phyloP scores from a whole-genome alignment of 2,888 invertebrate species.

The Dorcus hopei region DNA sequence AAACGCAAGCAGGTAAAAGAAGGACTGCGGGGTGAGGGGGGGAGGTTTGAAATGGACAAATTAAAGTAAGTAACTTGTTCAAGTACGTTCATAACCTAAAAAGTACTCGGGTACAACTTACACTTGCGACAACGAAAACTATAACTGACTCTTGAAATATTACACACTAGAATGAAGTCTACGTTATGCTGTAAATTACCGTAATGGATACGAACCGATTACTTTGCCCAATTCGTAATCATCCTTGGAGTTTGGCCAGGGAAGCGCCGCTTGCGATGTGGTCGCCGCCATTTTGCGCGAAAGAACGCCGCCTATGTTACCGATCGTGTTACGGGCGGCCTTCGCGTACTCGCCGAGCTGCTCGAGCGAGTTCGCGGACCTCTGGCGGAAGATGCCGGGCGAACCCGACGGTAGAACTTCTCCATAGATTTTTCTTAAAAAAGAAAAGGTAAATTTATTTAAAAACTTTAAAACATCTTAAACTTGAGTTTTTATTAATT shows the following conservation, averaged over 20 bases:
- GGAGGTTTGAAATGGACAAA: neutral
- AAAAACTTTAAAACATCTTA: neutral
- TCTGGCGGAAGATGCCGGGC: constrained; percentile 56
- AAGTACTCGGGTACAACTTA: constrained; percentile 1
- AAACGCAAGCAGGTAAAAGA: too few species aligned
- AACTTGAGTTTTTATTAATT: too few species aligned
- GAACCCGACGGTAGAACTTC: constrained; percentile 60
- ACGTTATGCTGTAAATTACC: constrained; percentile 14
- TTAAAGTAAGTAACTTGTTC: constrained; percentile 8
- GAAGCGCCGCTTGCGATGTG: constrained; percentile 50
- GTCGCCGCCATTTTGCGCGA: constrained; percentile 61
- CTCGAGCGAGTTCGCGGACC: constrained; percentile 44
- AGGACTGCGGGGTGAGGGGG: too few species aligned
- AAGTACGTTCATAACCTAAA: constrained; percentile 19
- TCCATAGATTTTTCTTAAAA: constrained; percentile 58
- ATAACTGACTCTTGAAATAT: constrained; percentile 7
- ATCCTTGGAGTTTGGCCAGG: constrained; percentile 89
- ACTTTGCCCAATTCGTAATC: constrained; percentile 92
- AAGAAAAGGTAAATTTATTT: neutral
- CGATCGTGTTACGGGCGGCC: constrained; percentile 48
- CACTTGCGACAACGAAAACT: neutral
- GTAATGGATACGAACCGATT: constrained; percentile 67
- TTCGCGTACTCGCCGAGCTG: constrained; percentile 46
- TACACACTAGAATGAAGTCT: constrained; percentile 5
- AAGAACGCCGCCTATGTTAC: constrained; percentile 55